Percentiles rank a stretch among this genome's conserved stretches.
Evolutionary conservation across 2,113 vertebrate genomes (phyloP).

Genomic region (Neotragus moschatus): DNA sequence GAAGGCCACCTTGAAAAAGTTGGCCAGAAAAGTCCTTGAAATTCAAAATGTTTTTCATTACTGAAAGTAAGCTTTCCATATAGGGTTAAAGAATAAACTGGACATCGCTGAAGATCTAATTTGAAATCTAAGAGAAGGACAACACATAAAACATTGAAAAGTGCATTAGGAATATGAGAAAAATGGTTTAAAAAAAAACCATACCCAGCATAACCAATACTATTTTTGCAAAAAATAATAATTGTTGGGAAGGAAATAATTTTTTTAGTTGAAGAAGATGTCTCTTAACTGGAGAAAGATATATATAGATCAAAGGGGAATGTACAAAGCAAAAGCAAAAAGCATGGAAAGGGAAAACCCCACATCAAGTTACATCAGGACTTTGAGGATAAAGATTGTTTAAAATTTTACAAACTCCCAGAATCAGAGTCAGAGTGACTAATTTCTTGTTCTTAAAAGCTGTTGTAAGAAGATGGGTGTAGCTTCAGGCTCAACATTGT

Average conservation of each 20-base stretch:
- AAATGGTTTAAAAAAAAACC: not conserved
- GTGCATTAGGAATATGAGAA: not conserved
- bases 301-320: not conserved
- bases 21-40: not conserved
- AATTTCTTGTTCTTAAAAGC: not conserved
- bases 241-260: not conserved
- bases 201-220: not conserved
- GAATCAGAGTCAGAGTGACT: not conserved
- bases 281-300: not conserved
- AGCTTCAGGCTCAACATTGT: not conserved
- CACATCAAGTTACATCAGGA: not conserved
- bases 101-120: not conserved
- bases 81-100: not conserved
- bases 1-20: not conserved
- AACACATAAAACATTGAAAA: not conserved
- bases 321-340: not conserved
- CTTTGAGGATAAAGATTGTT: not conserved
- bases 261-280: not conserved
- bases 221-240: not conserved
- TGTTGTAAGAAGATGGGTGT: not conserved
- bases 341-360: not conserved
- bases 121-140: not conserved
- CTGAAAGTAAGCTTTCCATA: not conserved
- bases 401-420: not conserved
- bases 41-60: not conserved